Conservation (phyloP, 23 tunicate genomes). For the Ascidia mentula region DNA sequence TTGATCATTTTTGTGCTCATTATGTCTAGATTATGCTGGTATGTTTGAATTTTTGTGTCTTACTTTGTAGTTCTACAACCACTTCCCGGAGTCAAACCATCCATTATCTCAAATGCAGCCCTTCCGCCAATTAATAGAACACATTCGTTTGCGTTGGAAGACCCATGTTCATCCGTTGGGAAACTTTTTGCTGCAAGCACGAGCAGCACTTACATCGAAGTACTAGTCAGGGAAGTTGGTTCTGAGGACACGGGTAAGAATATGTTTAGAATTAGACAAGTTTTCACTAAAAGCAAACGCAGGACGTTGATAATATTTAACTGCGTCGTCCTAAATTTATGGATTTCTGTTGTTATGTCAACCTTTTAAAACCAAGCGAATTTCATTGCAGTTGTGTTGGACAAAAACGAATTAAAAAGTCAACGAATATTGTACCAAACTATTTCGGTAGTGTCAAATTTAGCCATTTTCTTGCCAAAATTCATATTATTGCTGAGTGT, state of each 20-base stretch:
- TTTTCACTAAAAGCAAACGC: neutral
- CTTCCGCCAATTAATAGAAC: neutral
- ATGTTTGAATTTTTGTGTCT: no score
- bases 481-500: no score
- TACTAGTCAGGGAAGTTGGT: neutral
- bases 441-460: no score
- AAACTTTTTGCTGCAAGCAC: neutral
- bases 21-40: no score
- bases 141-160: neutral
- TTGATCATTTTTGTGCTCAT: no score
- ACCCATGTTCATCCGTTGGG: neutral
- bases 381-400: no score
- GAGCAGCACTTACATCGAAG: neutral
- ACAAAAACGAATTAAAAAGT: no score
- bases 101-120: neutral
- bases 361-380: no score
- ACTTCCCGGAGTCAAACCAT: neutral
- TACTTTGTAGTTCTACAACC: neutral
- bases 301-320: neutral
- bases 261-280: neutral
- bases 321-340: no score
- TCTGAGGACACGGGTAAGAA: neutral
- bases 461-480: no score
- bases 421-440: no score
- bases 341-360: no score